Evolutionary conservation across 2,888 invertebrate species (phyloP), one percentile per base, ranked within the genome.

Genomic region (Spisula solida): DNA sequence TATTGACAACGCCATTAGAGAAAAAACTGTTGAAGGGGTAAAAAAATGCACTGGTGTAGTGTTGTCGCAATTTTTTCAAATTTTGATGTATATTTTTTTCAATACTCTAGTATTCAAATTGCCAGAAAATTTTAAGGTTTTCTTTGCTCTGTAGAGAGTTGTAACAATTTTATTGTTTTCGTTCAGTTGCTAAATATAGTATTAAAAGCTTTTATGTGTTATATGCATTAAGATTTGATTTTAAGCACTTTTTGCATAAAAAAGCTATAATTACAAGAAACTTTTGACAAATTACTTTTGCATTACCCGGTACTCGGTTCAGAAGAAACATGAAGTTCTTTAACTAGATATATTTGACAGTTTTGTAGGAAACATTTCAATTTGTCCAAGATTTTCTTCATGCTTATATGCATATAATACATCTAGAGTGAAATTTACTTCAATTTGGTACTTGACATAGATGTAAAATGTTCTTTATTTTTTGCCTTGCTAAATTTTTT

Each of bases 1-100:
- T 31, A 60, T 79, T 31, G 91, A 91, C 80, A 70, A 89, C 41
- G 66, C 47, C 14, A 70, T 88, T 47, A 29, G 84, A 81, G 89
- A 91, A 78, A 87, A 82, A 93, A 94, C 94, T 81, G 94, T 94
- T n/a, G 93, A 94, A 91, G 93, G 93, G 93, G 93, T 94, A 94
- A 92, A 86, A 75, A 81, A n/a, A 41, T 81, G 81, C 78, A 83
- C 78, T 70, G 75, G 83, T 83, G 70, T 70, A 4, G 16, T 81
- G 1, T 81, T 48, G 51, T 25, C 20, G 51, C 80, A 81, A 48
- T 47, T 81, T 51, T 81, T 31, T 18, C 10, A 31, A 34, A 75
- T 31, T 16, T 31, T 31, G 10, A 25, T 66, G 18, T 70, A 70
- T 25, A 70, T 70, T 25, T 70, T 75, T 75, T 1, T 16, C 5